These are phyloP conservation scores for Pavo muticus DNA, from an alignment of 2,113 vertebrate species.

Conservation along the genomic window DNA sequence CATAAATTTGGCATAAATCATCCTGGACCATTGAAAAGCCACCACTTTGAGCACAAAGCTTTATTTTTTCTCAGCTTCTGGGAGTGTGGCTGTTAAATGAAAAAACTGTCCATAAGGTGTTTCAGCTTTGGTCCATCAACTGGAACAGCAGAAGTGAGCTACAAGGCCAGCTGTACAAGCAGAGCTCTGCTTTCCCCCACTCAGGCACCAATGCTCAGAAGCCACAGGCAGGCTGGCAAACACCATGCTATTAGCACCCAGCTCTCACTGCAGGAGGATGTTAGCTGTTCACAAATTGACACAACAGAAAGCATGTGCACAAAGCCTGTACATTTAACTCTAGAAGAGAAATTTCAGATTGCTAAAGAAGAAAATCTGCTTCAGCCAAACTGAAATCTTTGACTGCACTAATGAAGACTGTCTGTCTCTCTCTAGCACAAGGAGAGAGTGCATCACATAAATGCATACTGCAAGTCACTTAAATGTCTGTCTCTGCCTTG, in stretches of 20 bases:
- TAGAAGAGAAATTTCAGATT: neutral
- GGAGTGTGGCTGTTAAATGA: neutral
- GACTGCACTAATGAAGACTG: neutral
- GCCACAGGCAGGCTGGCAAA: neutral
- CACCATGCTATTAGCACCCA: fast-evolving
- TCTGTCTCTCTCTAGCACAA: neutral
- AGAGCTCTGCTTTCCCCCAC: fast-evolving
- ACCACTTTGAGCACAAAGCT: neutral
- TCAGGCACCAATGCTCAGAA: neutral
- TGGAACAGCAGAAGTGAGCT: neutral
- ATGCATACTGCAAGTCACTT: neutral
- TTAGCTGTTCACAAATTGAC: neutral
- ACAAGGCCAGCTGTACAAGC: neutral
- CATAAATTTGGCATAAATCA: neutral
- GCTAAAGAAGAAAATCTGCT: neutral
- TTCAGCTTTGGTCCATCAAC: neutral
- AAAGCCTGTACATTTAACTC: neutral
- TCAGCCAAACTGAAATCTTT: neutral
- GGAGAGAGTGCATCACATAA: neutral
- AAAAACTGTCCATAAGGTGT: neutral
- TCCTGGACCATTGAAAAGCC: neutral
- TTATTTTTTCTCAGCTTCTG: neutral
- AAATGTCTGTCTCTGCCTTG: neutral
- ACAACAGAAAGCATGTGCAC: neutral
- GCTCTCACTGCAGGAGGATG: neutral